phyloP scores from a whole-genome alignment of 2,113 vertebrate species.

The Ceyx cyanopectus region DNA sequence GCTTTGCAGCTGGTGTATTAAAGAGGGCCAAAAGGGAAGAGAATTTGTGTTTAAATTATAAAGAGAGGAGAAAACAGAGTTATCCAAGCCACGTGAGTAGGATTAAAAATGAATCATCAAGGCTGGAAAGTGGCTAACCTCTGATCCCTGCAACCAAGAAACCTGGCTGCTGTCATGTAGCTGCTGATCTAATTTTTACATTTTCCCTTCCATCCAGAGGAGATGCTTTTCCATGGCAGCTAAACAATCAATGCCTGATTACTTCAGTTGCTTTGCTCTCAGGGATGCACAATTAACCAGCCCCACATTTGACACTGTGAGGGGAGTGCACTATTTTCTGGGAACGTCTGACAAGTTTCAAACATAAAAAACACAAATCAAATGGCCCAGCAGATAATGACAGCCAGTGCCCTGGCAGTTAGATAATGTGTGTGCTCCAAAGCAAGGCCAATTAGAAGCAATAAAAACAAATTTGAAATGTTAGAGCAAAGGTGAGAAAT shows the following conservation, averaged over 20 bases:
- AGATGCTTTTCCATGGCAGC: neutral
- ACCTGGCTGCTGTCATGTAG: neutral
- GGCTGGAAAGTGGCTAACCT: slow-evolving; percentile 46
- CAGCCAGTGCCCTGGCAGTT: slow-evolving; percentile 14
- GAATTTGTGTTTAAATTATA: neutral
- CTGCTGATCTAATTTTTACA: slow-evolving; percentile 51
- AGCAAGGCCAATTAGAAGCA: slow-evolving; percentile 62
- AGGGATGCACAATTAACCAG: slow-evolving; percentile 43
- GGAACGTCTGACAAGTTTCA: slow-evolving; percentile 32
- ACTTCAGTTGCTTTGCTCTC: slow-evolving; percentile 15
- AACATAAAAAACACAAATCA: slow-evolving; percentile 39
- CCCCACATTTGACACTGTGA: neutral
- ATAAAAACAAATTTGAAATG: slow-evolving; percentile 59
- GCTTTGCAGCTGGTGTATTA: neutral
- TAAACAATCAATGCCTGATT: slow-evolving; percentile 34
- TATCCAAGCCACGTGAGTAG: neutral
- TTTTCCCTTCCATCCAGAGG: neutral
- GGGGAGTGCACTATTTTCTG: neutral
- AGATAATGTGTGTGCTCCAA: slow-evolving; percentile 28
- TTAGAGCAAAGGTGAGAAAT: slow-evolving; percentile 59
- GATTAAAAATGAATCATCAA: slow-evolving; percentile 46
- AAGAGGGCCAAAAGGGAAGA: neutral
- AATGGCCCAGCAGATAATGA: slow-evolving; percentile 45
- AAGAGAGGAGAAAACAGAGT: neutral
- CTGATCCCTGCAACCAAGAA: slow-evolving; percentile 28